A percentile compares a stretch with the other conserved stretches of the same genome.
These are phyloP conservation scores for Andrena praecox DNA, from an alignment of 2,888 invertebrate species.

Conservation along the genomic window DNA sequence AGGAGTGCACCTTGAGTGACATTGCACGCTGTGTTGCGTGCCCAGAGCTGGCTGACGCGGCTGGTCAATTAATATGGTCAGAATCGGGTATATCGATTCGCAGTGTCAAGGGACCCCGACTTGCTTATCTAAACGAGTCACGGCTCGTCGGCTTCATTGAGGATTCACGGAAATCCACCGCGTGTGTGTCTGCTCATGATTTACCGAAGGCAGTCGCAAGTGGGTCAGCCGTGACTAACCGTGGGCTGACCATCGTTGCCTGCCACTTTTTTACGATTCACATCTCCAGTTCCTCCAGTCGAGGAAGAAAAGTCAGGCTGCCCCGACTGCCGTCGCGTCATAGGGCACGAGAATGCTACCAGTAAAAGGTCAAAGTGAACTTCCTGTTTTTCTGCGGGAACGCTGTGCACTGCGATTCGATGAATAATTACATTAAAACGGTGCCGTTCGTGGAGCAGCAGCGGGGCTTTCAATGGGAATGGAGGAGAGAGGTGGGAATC, in stretches of 20 bases:
- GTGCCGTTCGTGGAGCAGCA: too few species aligned
- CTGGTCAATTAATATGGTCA: conserved; percentile 60
- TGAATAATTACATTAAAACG: not conserved
- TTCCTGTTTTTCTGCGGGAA: conserved; percentile 35
- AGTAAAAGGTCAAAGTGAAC: conserved; percentile 15
- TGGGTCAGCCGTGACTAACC: conserved; percentile 72
- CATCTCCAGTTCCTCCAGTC: conserved; percentile 44
- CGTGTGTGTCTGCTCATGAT: conserved; percentile 61
- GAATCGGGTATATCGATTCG: conserved; percentile 53
- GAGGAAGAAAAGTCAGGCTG: conserved; percentile 14
- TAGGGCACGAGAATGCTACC: not conserved
- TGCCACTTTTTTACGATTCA: conserved; percentile 50
- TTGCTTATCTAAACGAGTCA: conserved; percentile 71
- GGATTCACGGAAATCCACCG: conserved; percentile 72
- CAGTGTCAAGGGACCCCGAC: conserved; percentile 60
- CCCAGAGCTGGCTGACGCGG: not conserved
- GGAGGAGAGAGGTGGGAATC: too few species aligned
- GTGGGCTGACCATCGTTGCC: conserved; percentile 44
- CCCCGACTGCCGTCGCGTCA: not conserved
- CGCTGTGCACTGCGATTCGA: not conserved
- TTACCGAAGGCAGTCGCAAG: conserved; percentile 67
- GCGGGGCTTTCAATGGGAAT: too few species aligned
- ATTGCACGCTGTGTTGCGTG: not conserved
- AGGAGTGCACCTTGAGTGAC: not conserved
- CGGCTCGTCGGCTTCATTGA: conserved; percentile 68